Conservation (phyloP, 2,888 invertebrate genomes). For the Quadriops clusia region DNA sequence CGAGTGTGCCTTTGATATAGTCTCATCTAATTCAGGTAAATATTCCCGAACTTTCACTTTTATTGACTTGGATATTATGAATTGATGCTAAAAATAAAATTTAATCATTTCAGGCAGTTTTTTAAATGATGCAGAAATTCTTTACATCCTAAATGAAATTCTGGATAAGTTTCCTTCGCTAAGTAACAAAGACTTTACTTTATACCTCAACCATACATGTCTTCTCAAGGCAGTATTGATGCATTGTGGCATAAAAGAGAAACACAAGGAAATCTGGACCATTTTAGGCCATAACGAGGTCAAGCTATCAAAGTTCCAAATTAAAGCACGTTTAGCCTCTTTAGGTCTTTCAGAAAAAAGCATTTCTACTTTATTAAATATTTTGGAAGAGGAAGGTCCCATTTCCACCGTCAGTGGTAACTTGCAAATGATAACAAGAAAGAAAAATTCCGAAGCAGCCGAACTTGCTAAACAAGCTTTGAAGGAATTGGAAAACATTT, state of each 20-base stretch:
- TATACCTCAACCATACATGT: conserved; percentile 70
- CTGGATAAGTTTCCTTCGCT: conserved; percentile 54
- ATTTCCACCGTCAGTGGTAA: conserved; percentile 47
- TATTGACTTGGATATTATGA: background rate
- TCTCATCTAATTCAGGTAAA: conserved; percentile 58
- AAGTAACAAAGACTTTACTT: conserved; percentile 50
- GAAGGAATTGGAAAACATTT: conserved; percentile 62
- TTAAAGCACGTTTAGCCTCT: conserved; percentile 55
- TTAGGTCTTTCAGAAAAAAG: conserved; percentile 57
- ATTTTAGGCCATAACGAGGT: conserved; percentile 46
- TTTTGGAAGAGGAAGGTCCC: conserved; percentile 56
- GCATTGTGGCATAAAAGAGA: conserved; percentile 66
- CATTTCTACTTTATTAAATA: conserved; percentile 48
- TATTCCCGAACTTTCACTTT: background rate
- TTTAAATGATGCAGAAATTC: conserved; percentile 75
- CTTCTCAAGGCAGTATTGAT: conserved; percentile 64
- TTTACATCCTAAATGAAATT: conserved; percentile 67
- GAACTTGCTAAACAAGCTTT: conserved; percentile 57
- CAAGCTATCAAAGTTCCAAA: conserved; percentile 54
- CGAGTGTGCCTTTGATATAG: conserved; percentile 90
- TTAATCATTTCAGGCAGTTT: conserved; percentile 44
- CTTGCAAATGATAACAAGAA: conserved; percentile 53
- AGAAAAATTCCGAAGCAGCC: conserved; percentile 52
- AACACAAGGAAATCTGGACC: conserved; percentile 42
- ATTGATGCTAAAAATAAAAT: too few species aligned